A percentile compares a stretch with the other conserved stretches of the same genome.
Conservation (phyloP, 2,113 vertebrate genomes). For the Holacanthus passer region DNA sequence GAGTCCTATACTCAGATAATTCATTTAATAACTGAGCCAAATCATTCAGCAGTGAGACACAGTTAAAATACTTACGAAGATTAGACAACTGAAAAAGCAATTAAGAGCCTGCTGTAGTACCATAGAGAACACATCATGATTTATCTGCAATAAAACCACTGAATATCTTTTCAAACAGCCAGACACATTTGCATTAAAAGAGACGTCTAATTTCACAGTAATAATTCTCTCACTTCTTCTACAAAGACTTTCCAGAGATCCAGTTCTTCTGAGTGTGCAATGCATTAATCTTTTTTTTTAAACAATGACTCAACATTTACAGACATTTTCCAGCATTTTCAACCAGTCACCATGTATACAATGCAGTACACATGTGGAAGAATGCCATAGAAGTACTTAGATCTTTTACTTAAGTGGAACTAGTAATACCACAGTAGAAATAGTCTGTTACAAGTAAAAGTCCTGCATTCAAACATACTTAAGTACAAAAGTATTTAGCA, state of each 20-base stretch:
- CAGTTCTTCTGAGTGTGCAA: constrained; percentile 1
- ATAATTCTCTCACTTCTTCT: background rate
- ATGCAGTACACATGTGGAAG: too few species aligned
- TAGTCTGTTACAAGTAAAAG: too few species aligned
- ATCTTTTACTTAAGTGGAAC: too few species aligned
- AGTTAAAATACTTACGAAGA: background rate
- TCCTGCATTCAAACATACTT: too few species aligned
- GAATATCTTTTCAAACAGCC: background rate
- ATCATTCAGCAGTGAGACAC: background rate
- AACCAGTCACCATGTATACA: too few species aligned
- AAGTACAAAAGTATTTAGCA: too few species aligned
- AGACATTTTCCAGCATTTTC: too few species aligned
- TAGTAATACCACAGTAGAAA: too few species aligned
- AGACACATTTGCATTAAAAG: background rate
- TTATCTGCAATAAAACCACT: constrained; percentile 7
- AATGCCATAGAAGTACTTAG: too few species aligned
- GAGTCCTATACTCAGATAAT: background rate
- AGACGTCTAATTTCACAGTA: background rate
- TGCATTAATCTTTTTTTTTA: background rate
- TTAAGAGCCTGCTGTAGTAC: background rate
- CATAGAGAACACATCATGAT: background rate
- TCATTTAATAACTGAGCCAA: background rate
- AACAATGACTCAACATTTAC: background rate
- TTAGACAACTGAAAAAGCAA: background rate
- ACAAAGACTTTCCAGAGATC: background rate